Evolutionary conservation across 2,888 invertebrate species (phyloP), one percentile per base, ranked within the genome.

Genomic region (Pelosia muscerda): DNA sequence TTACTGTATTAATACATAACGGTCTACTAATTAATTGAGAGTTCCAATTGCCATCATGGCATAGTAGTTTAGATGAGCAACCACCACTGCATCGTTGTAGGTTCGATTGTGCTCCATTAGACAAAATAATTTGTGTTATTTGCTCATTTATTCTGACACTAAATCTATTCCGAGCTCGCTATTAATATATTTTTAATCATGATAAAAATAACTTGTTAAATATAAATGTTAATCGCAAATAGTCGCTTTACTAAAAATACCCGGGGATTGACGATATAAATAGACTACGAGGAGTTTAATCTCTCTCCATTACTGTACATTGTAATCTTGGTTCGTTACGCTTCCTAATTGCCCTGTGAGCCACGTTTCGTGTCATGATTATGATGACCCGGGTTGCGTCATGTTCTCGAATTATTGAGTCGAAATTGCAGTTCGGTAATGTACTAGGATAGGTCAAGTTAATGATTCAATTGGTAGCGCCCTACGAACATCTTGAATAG

Each of bases 301-400:
- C 57, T 13, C 13, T 2, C 55, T 38, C 69, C 72, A 69, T 68
- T 61, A 65, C 59, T 59, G n/a, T 42, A 76, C 65, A 70, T 69
- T 69, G 42, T 73, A 55, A 53, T 75, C 25, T 62, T 68, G 28
- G 22, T 60, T 78, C 60, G 73, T 76, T 72, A 65, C 60, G 63
- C 62, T 65, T 64, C 59, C 58, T 75, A 69, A 77, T 78, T 78
- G 67, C 67, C 62, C 31, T 56, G 61, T 56, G 28, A 66, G 55
- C 55, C 38, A 61, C 26, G 53, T 31, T 49, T 53, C 49, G 53
- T 65, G 55, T 34, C 53, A 42, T 26, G 66, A 38, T n/a, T 53
- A 42, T 22, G 60, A 42, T 61, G 38, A 55, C 38, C 59, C 22
- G 10, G n/a, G 26, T 58, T 49, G 19, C 15, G 61, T 61, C 22